Evolutionary conservation across 2,797 vertebrate genomes (phyloP), one percentile per base, ranked within the genome.

Genomic region (Pitangus sulphuratus): DNA sequence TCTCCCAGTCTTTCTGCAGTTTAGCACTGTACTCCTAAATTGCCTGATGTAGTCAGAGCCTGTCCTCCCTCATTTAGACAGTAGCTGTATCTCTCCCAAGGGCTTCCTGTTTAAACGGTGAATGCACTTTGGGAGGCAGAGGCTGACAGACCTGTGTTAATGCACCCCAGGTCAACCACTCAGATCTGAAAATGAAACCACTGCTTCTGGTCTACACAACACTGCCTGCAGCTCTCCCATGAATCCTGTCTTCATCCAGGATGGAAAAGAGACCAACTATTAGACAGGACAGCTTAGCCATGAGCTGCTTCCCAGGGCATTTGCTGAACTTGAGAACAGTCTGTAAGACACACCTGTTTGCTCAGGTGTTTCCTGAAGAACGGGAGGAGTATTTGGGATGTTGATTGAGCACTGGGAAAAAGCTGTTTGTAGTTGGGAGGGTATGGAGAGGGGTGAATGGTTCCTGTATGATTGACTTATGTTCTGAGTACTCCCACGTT

Each of bases 351-450:
- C 57, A 75, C 66, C 78, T 89, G 28, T 89, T 94, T 92, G 40
- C 72, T 80, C 61, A 91, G 54, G 76, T 88, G 69, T 88, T 74
- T 76, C 50, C 54, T 84, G 54, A 85, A 92, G 81, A 82, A 86
- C 58, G 31, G 39, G 45, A 62, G n/a, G 89, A 84, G 39, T 61
- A 58, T 72, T 65, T 72, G 87, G 33, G 82, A 30, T 78, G 25
- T 71, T 78, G n/a, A 61, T 3, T 65, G 91, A 84, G 17, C 25
- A 18, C 33, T 74, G 45, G 31, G 45, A 21, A 84, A 51, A 75
- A 47, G 37, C 58, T 88, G 21, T 66, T 83, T 87, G 39, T 71
- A 61, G 45, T 37, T 83, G 76, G 22, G 31, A 87, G 87, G 68
- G 65, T 33, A 42, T 13, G 58, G 70, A 81, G 47, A 44, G 11